Percentiles rank a stretch among this genome's conserved stretches.
Conservation (phyloP, 2,888 invertebrate species). For the Capitulum mitella region DNA sequence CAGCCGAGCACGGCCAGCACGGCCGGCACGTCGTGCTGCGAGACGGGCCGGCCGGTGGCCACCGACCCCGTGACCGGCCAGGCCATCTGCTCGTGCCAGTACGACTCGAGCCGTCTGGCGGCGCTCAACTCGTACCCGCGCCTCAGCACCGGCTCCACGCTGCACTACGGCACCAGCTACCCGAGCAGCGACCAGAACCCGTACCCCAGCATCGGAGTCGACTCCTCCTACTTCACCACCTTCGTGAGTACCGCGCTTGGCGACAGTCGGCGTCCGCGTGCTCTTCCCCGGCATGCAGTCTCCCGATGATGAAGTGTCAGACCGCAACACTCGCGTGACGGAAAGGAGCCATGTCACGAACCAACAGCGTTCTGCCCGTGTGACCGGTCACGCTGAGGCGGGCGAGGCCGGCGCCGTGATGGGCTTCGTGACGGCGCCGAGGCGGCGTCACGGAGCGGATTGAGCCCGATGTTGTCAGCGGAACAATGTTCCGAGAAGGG, state of each 20-base stretch:
- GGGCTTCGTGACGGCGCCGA: no score
- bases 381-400: no score
- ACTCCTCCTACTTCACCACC: conserved; percentile 64
- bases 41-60: conserved; percentile 82
- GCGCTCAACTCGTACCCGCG: conserved; percentile 76
- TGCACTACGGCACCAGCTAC: conserved; percentile 69
- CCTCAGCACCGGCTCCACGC: conserved; percentile 43
- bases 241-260: neutral
- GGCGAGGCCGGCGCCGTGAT: no score
- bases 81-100: conserved; percentile 89
- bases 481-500: no score
- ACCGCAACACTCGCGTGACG: no score
- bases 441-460: no score
- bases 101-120: conserved; percentile 50
- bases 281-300: no score
- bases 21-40: conserved; percentile 59
- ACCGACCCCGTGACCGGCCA: conserved; percentile 88
- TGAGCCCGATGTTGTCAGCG: no score
- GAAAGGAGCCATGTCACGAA: no score
- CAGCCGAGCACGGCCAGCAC: neutral
- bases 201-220: conserved; percentile 85
- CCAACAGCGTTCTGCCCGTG: no score
- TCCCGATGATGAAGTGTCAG: no score
- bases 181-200: conserved; percentile 80
- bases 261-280: no score